phyloP scores from a whole-genome alignment of 2,888 invertebrate species.

The Lathronympha strigana region DNA sequence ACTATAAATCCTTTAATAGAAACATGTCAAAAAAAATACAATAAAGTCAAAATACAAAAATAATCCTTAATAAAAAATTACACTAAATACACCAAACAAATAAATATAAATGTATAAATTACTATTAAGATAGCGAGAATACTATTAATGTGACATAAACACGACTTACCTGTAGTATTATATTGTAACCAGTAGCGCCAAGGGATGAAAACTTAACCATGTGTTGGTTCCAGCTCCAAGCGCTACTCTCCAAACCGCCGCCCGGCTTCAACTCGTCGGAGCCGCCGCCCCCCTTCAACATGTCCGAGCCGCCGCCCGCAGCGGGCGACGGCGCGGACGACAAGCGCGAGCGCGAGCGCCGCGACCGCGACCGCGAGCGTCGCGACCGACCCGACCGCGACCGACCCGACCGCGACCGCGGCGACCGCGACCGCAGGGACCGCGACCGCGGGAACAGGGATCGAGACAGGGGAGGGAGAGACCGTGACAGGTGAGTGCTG shows the following conservation, averaged over 20 bases:
- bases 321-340: slow-evolving; percentile 42
- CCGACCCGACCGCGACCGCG: slow-evolving; percentile 43
- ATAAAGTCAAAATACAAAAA: too few species aligned
- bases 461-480: slow-evolving; percentile 22
- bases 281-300: slow-evolving; percentile 72
- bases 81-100: too few species aligned
- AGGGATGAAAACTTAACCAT: too few species aligned
- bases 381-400: slow-evolving; percentile 46
- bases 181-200: too few species aligned
- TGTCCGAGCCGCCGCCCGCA: slow-evolving; percentile 63
- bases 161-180: too few species aligned
- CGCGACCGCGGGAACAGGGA: slow-evolving; percentile 38
- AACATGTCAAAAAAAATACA: too few species aligned
- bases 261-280: slow-evolving; percentile 77
- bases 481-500: slow-evolving; percentile 14
- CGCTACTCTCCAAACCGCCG: slow-evolving; percentile 79
- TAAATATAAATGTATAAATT: too few species aligned
- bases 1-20: too few species aligned
- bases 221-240: slow-evolving; percentile 85
- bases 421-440: slow-evolving; percentile 39
- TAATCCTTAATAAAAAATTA: too few species aligned
- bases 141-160: too few species aligned
- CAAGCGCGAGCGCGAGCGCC: slow-evolving; percentile 53
- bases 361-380: slow-evolving; percentile 57
- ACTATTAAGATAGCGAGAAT: too few species aligned